Evolutionary conservation across 1,140 invertebrate species (phyloP), one percentile per base, ranked within the genome.

Genomic region (Microplitis mediator): DNA sequence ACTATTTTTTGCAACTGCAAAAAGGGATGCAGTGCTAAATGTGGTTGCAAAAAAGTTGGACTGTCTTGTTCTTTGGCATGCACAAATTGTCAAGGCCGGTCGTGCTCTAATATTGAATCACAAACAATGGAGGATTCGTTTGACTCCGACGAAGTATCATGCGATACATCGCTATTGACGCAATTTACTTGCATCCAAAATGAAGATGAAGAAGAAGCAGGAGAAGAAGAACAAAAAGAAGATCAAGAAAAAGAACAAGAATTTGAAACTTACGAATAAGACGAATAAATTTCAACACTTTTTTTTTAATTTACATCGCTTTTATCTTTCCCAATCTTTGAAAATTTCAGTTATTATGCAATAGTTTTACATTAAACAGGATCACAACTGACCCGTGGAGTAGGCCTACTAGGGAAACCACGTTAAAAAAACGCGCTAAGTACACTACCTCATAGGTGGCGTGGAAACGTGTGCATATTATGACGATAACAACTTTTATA

Each of bases 1-100:
- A 6, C 61, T 0, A 63, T 63, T 34, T 63, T 63, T 63, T 63
- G 61, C 61, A 63, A 63, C 2, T 63, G 61, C 9, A 63, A 63
- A 63, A 34, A 63, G 13, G 23, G 34, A 0, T 63, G 61, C 11
- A 63, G 0, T 35, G 23, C 61, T 32, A 63, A 63, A 63, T 63
- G 61, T 16, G 61, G 16, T 13, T 63, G 61, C 2, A 63, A 34
- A 63, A 63, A 63, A 63, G 61, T 63, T 5, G 61, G 61, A 9
- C 11, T 63, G 1, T 34, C 5, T 63, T 63, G 61, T 63, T 63
- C 61, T 5, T 11, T 34, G 5, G 61, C 61, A 34, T 63, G 61
- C 2, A 63, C 61, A 3, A 3, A 32, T 63, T 63, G 61, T 63
- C 54, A 56, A 56, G 54, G 54, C 54, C 54, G 3, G 11, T 56